Evolutionary conservation across 2,888 invertebrate genomes (phyloP).

Genomic region (Apotomis turbidana): DNA sequence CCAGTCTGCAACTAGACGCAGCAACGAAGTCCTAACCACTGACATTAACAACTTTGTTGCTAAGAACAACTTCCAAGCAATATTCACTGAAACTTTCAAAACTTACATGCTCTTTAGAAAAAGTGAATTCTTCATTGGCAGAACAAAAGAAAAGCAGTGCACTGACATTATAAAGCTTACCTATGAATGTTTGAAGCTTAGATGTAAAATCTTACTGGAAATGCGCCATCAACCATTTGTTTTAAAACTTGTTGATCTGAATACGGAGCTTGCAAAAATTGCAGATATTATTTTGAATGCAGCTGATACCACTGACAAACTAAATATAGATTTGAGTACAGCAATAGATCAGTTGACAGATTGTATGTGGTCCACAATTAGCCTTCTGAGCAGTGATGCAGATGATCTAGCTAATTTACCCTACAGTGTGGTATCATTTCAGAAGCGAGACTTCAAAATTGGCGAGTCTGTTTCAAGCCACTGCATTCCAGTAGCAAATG

Average conservation of each 20-base stretch:
- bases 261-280: conserved; percentile 74
- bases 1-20: conserved; percentile 75
- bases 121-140: conserved; percentile 67
- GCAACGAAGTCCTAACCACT: conserved; percentile 68
- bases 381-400: conserved; percentile 66
- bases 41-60: conserved; percentile 72
- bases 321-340: conserved; percentile 58
- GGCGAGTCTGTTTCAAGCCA: conserved; percentile 73
- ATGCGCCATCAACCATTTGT: conserved; percentile 73
- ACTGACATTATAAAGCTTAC: conserved; percentile 82
- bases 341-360: conserved; percentile 67
- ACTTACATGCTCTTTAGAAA: conserved; percentile 72
- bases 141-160: conserved; percentile 72
- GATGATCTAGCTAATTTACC: conserved; percentile 69
- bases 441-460: conserved; percentile 76
- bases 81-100: conserved; percentile 73
- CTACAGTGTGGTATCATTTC: conserved; percentile 76
- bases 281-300: conserved; percentile 69
- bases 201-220: conserved; percentile 77
- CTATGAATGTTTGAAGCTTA: conserved; percentile 81
- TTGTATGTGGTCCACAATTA: conserved; percentile 75
- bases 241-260: conserved; percentile 73
- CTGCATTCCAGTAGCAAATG: conserved; percentile 59
- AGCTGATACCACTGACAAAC: conserved; percentile 66
- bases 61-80: conserved; percentile 70